Conservation (phyloP, 2,797 vertebrate species). For the Potorous gilbertii region DNA sequence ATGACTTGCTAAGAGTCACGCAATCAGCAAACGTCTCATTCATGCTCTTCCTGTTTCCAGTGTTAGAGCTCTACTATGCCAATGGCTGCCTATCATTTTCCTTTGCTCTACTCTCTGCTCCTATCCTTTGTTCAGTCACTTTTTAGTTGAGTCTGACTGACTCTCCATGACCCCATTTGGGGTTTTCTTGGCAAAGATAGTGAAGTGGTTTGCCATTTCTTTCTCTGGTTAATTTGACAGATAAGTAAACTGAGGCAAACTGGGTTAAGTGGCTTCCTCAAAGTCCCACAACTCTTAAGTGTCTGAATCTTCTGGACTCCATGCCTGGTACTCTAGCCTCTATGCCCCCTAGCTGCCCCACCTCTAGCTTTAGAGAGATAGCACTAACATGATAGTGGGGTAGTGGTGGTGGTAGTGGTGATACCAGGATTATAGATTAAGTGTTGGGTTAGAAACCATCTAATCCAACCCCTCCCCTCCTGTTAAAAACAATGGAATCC, state of each 20-base stretch:
- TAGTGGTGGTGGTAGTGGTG: neutral
- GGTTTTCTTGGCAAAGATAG: neutral
- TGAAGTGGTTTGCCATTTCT: neutral
- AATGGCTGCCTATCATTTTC: neutral
- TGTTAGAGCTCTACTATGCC: neutral
- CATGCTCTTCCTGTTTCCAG: neutral
- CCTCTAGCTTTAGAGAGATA: no score
- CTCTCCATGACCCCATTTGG: neutral
- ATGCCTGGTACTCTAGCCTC: neutral
- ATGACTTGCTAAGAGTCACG: neutral
- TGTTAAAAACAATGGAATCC: neutral
- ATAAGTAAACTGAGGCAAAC: neutral
- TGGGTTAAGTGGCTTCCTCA: neutral
- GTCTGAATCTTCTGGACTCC: neutral
- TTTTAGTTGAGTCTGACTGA: neutral
- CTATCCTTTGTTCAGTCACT: neutral
- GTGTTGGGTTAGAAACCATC: neutral
- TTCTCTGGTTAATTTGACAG: neutral
- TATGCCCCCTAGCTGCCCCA: neutral
- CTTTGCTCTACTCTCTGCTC: neutral
- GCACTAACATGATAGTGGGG: neutral
- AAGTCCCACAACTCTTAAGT: neutral
- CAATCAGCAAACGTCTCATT: neutral
- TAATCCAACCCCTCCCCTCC: neutral
- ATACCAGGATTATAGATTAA: neutral